Evolutionary conservation across 2,888 invertebrate genomes (phyloP), one percentile per base, ranked within the genome.

Genomic region (Cotesia congregata): DNA sequence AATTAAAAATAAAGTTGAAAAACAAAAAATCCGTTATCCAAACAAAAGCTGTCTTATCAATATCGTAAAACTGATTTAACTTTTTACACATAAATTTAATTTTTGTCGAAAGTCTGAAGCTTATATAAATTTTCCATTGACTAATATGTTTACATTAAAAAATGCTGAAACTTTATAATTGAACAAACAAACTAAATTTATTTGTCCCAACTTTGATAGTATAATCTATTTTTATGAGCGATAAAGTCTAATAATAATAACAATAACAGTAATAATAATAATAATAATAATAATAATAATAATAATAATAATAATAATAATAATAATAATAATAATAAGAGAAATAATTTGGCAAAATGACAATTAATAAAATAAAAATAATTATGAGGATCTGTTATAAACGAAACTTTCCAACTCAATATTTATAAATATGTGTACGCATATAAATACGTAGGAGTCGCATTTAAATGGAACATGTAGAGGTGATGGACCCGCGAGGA

Each of bases 401-500:
- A 7, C 67, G 60, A 39, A n/a, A 39, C 6, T 15, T 39, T 39
- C 61, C 41, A 17, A 41, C 17, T 68, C 12, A 68, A 12, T 39
- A 72, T 61, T 40, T 73, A 65, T 20, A 6, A 59, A 59, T 65
- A 65, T 17, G 39, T 50, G 30, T 41, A 50, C 17, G 20, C 17
- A 72, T 40, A 64, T 50, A 59, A 65, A 67, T 59, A 60, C 69
- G 38, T 64, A 41, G 41, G 64, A 50, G 50, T 20, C 40, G 60
- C 30, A 62, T 69, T 75, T 61, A 70, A 75, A 75, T 75, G 69
- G 70, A 68, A 75, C 64, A 30, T 59, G 60, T 17, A 69, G 75
- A 70, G 75, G 75, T 75, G 75, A 75, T 75, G 70, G 75, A 75
- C 75, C 75, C 69, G 69, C 9, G 59, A 69, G 75, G 75, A 75